Evolutionary conservation across 2,113 vertebrate species (phyloP).

Genomic region (Pseudopipra pipra): DNA sequence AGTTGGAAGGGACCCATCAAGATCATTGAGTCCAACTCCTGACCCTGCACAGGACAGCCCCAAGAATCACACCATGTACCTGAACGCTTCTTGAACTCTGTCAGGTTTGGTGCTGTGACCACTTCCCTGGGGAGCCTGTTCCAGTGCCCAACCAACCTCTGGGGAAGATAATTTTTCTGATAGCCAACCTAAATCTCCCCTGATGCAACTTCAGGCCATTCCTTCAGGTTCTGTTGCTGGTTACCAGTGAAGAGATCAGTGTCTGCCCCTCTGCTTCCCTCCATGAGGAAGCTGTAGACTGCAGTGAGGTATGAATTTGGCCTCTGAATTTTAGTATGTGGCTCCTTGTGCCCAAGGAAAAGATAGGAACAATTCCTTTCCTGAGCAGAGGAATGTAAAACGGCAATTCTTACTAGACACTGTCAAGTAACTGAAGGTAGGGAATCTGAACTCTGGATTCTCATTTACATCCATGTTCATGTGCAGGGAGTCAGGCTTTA

Average conservation of each 20-base stretch:
- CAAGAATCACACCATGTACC: background rate
- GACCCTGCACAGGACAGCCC: background rate
- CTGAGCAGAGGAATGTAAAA: background rate
- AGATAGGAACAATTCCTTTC: background rate
- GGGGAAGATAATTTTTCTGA: background rate
- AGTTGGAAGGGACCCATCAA: background rate
- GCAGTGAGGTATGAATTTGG: background rate
- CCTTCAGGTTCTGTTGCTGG: background rate
- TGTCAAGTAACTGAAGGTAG: background rate
- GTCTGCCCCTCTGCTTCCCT: too few relatives aligned
- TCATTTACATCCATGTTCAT: background rate
- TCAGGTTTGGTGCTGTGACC: background rate
- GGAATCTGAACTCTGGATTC: background rate
- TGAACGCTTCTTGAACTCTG: background rate
- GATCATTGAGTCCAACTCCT: background rate
- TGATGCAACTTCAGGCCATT: background rate
- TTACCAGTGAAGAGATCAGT: background rate
- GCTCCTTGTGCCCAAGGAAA: background rate
- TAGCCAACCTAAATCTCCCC: background rate
- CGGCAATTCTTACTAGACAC: background rate
- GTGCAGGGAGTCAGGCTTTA: background rate
- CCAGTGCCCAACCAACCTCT: accelerated
- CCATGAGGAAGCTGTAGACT: background rate
- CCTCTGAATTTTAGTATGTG: background rate
- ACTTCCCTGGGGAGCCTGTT: background rate